A percentile compares a stretch with the other conserved stretches of the same genome.
Evolutionary conservation across 2,888 invertebrate genomes (phyloP).

Genomic region (Microplitis manilae): DNA sequence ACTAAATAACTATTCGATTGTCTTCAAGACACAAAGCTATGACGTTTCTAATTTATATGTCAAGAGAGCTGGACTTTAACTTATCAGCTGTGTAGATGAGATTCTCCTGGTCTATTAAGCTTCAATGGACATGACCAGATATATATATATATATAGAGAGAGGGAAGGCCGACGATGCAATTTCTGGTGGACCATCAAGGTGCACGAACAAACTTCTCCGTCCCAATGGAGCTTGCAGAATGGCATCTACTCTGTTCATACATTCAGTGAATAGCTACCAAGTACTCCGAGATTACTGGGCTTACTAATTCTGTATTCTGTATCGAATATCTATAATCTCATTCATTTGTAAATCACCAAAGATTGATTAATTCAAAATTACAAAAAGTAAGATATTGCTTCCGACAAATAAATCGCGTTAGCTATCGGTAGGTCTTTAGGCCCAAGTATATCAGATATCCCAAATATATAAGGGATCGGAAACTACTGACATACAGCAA

Average conservation of each 20-base stretch:
- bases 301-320: background rate
- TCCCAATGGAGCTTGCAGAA: conserved; percentile 34
- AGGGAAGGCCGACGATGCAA: conserved; percentile 16
- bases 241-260: conserved; percentile 31
- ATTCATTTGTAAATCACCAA: background rate
- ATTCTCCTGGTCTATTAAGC: background rate
- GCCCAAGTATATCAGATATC: no score
- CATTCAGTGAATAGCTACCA: conserved; percentile 37
- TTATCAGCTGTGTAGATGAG: background rate
- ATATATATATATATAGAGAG: conserved; percentile 1
- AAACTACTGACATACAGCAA: no score
- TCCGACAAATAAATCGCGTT: no score
- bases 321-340: background rate
- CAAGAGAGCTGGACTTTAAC: background rate
- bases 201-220: conserved; percentile 28
- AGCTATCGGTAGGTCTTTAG: background rate
- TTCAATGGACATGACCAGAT: conserved; percentile 7
- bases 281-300: conserved; percentile 44
- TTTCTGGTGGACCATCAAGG: conserved; percentile 24
- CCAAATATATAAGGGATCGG: no score
- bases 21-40: background rate
- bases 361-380: no score
- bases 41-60: background rate
- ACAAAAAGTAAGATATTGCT: no score
- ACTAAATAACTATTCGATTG: background rate